A percentile compares a stretch with the other conserved stretches of the same genome.
These are phyloP conservation scores for Protophormia terraenovae DNA, from an alignment of 2,888 invertebrate genomes.

Conservation along the genomic window DNA sequence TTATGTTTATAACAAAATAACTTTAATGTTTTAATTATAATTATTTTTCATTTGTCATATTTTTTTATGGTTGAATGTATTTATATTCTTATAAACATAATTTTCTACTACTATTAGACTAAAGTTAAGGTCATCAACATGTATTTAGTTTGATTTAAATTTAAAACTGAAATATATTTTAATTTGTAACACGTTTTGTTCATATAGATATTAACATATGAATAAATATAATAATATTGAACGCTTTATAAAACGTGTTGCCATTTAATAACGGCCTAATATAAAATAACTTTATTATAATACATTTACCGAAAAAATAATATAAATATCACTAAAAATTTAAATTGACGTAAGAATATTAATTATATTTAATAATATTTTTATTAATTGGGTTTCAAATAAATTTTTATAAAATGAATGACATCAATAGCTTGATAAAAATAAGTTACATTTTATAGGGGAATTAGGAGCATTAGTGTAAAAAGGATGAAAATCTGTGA, in stretches of 20 bases:
- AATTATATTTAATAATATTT: not conserved
- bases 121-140: slow-evolving; percentile 6
- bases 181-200: not conserved
- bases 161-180: not conserved
- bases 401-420: too few species aligned
- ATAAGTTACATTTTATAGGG: too few species aligned
- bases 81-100: not conserved
- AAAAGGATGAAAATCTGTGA: too few species aligned
- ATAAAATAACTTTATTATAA: not conserved
- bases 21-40: not conserved
- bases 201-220: too few species aligned
- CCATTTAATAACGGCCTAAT: not conserved
- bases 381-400: not conserved
- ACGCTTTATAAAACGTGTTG: not conserved
- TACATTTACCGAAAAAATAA: not conserved
- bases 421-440: too few species aligned
- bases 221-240: too few species aligned
- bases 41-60: not conserved
- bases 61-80: not conserved
- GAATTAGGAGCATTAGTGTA: too few species aligned
- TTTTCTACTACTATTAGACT: not conserved
- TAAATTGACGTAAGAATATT: not conserved
- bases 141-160: not conserved
- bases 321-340: not conserved
- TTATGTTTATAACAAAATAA: too few species aligned